Evolutionary conservation across 2,888 invertebrate genomes (phyloP).

Genomic region (Eristalinus aeneus): DNA sequence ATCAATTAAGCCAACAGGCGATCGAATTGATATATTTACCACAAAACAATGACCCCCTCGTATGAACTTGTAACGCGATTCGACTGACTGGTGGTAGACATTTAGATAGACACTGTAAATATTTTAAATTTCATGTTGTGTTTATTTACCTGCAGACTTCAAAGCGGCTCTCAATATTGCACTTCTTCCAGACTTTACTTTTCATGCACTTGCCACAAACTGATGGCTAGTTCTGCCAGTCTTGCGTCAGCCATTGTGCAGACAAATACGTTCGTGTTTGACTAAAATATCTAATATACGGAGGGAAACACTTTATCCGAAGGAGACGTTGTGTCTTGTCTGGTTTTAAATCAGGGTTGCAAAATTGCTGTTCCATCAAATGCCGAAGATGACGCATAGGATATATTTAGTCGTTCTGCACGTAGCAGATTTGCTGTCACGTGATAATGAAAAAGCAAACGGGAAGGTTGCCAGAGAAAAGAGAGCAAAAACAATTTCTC

Average conservation of each 20-base stretch:
- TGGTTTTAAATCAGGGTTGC: no score
- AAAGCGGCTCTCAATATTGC: conserved; percentile 2
- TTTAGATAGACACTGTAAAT: conserved; percentile 23
- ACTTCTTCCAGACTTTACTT: conserved; percentile 29
- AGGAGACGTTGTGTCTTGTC: not conserved
- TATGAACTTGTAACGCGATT: not conserved
- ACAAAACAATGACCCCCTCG: not conserved
- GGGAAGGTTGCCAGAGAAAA: not conserved
- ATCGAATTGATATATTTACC: conserved; percentile 1
- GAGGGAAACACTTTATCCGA: not conserved
- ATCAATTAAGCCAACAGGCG: not conserved
- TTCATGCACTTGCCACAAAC: not conserved
- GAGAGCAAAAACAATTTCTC: not conserved
- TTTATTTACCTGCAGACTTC: conserved; percentile 6
- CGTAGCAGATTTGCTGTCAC: not conserved
- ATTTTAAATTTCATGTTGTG: conserved; percentile 8
- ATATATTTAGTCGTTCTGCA: not conserved
- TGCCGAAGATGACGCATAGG: not conserved
- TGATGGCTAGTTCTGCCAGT: not conserved
- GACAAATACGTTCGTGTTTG: no score
- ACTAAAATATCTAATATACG: no score
- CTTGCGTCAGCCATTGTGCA: not conserved
- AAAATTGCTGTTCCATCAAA: not conserved
- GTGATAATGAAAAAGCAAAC: not conserved
- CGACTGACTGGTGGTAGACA: conserved; percentile 5